Evolutionary conservation across 2,113 vertebrate species (phyloP), one percentile per base, ranked within the genome.

Genomic region (Sylvia atricapilla): DNA sequence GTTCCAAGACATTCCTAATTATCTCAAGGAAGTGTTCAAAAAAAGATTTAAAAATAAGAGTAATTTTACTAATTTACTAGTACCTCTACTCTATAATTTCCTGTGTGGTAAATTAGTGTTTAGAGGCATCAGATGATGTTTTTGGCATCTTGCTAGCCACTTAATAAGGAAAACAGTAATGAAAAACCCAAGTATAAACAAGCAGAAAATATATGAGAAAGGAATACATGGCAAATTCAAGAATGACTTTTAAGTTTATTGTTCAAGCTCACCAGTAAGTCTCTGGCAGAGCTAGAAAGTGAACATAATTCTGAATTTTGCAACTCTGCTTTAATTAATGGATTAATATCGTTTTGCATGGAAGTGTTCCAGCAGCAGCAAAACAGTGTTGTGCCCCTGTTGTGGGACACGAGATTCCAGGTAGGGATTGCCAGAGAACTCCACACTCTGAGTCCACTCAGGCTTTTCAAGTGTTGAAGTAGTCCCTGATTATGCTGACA

Each of bases 101-200:
- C 31, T 88, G 31, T 52, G 20, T 90, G 25, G 39, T 81, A 94
- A 80, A 93, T 72, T 56, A 93, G 63, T 67, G 15, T 87, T 94
- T 90, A 81, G 74, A 85, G 50, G 28, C 79, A 88, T 93, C 47
- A 78, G 58, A 84, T 52, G 56, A 89, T 75, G 52, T 81, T 96
- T 94, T 89, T 89, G 86, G 39, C 53, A 78, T 93, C 52, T 88
- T 90, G 24, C 37, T 95, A 83, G 68, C 72, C 82, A 74, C 35
- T 74, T 89, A 90, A 35, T 77, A 60, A 78, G 44, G 60, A 87
- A 83, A 72, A 84, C 30, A 88, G 60, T 70, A 0, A n/a, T 74
- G 59, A 83, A 90, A 91, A 76, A 2, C 16, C 7, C 13, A 69
- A 43, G 30, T 50, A 60, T 80, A 79, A 95, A 63, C 33, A 87